Evolutionary conservation across 2,797 vertebrate species (phyloP), one percentile per base, ranked within the genome.

Genomic region (Thunnus albacares): DNA sequence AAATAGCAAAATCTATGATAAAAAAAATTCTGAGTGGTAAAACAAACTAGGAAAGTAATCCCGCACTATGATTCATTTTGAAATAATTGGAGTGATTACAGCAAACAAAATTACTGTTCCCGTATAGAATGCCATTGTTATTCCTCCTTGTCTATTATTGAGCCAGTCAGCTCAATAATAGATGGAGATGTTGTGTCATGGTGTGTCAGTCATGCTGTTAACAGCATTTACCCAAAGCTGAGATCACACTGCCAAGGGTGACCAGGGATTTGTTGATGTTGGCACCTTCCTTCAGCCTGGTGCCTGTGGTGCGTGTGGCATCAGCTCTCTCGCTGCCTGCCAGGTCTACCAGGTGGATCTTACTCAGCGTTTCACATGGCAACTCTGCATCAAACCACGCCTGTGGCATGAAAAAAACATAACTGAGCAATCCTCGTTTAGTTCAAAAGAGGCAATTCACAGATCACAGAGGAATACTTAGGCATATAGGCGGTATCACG

Each of bases 251-350:
- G 89, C 97, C 97, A 90, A 99, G 94, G 80, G 97, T 98, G 92
- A 98, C 97, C 1, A 98, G 94, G 79, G 97, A 98, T 89, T 98
- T 98, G 93, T 99, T 99, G 91, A 99, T 98, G 90, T 97, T 98
- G 61, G 97, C 97, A 28, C 97, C 97, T 95, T 99, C 98, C 89
- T 97, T 98, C 55, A 99, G 95, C 79, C 97, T 93, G 74, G 95
- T 93, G 20, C 97, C 97, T 0, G 96, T 97, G 87, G 96, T 90
- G 67, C 93, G 93, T 0, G 96, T 97, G 79, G 96, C 95, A 79
- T 97, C 95, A 0, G 97, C 97, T 80, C 97, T 92, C 95, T 99
- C 97, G 15, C 97, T 98, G 93, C 97, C 97, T 7, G 97, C 98
- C 87, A 99, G 94, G 90, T 99, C 98, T 3, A 98, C 98, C 87